Evolutionary conservation across 1,140 invertebrate species (phyloP).

Genomic region (Drosophila chauvacae): DNA sequence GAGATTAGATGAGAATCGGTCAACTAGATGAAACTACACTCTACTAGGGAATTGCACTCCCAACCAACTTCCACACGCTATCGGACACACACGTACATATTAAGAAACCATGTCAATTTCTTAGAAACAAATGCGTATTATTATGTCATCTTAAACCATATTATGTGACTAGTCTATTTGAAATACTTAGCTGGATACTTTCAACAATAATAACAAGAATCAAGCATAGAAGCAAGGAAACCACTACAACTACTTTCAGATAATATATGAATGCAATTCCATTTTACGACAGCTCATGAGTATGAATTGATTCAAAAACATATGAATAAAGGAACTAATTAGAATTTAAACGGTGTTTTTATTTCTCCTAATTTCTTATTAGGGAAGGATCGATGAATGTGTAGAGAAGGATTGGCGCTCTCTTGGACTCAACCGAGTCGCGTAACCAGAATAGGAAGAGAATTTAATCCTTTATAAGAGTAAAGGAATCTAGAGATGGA

Average conservation of each 20-base stretch:
- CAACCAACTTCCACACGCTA: conserved; percentile 16
- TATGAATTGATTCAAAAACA: conserved; percentile 72
- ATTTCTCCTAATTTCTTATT: neutral
- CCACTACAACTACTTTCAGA: conserved; percentile 50
- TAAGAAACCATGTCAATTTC: conserved; percentile 72
- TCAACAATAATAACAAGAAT: conserved; percentile 43
- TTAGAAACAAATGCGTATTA: conserved; percentile 79
- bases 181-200: conserved; percentile 70
- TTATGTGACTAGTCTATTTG: conserved; percentile 79
- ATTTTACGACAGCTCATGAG: conserved; percentile 69
- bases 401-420: too few species aligned
- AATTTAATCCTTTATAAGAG: too few species aligned
- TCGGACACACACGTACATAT: conserved; percentile 35
- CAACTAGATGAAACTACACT: conserved; percentile 3
- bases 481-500: too few species aligned
- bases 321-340: conserved; percentile 80
- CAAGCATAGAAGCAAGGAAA: conserved; percentile 24
- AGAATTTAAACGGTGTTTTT: conserved; percentile 33
- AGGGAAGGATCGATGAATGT: neutral
- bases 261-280: conserved; percentile 66
- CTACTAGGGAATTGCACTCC: conserved; percentile 19
- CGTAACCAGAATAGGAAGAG: too few species aligned
- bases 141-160: conserved; percentile 77
- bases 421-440: too few species aligned
- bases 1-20: conserved; percentile 39